Evolutionary conservation across 2,113 vertebrate species (phyloP).

Genomic region (Addax nasomaculatus): DNA sequence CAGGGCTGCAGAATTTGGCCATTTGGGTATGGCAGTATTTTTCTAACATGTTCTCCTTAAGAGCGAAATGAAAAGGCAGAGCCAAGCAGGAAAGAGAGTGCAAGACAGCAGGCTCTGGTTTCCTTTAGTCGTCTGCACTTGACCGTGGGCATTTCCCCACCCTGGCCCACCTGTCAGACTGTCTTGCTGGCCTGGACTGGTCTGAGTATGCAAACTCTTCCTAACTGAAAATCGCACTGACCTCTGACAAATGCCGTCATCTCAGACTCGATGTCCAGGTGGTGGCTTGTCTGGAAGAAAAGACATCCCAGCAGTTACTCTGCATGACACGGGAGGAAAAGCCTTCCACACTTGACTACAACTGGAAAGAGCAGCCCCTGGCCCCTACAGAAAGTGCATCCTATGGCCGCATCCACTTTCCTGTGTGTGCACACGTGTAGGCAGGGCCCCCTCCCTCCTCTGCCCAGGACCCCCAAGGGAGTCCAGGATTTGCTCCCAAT

Average conservation of each 20-base stretch:
- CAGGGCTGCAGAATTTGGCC: too few relatives aligned
- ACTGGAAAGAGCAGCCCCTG: rapidly evolving
- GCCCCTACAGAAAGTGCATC: rapidly evolving
- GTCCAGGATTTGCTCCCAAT: not conserved
- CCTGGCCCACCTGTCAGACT: rapidly evolving
- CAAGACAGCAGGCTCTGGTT: rapidly evolving
- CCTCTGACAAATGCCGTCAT: not conserved
- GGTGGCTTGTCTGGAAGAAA: conserved; percentile 36
- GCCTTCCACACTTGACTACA: rapidly evolving
- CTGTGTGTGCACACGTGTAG: rapidly evolving
- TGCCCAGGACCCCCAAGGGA: rapidly evolving
- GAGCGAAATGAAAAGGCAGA: rapidly evolving
- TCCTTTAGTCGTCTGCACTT: rapidly evolving
- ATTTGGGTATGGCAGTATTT: rapidly evolving
- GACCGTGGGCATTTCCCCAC: rapidly evolving
- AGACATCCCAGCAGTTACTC: not conserved
- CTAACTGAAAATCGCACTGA: not conserved
- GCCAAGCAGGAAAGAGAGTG: rapidly evolving
- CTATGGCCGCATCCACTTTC: rapidly evolving
- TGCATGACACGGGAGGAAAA: rapidly evolving
- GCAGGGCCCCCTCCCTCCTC: not conserved
- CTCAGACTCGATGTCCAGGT: not conserved
- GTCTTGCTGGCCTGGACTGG: rapidly evolving
- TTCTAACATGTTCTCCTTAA: rapidly evolving
- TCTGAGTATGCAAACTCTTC: not conserved